Evolutionary conservation across 1,140 invertebrate genomes (phyloP).

Genomic region (Meteorus sp.): DNA sequence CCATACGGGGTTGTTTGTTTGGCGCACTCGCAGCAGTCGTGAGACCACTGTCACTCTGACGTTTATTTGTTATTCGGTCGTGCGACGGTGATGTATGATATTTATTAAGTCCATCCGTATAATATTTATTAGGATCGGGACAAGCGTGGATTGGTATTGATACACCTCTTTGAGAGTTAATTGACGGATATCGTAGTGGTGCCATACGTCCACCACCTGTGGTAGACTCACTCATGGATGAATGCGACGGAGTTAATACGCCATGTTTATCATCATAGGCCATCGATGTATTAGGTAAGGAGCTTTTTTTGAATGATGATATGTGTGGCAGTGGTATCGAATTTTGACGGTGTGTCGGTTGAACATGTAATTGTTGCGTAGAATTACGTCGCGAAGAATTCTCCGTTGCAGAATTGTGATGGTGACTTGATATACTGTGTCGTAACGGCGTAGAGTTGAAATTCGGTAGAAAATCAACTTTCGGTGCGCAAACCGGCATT

Average conservation of each 20-base stretch:
- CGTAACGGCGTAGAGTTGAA: slow-evolving; percentile 59
- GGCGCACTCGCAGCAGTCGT: slow-evolving; percentile 36
- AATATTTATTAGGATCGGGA: slow-evolving; percentile 45
- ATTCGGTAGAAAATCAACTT: slow-evolving; percentile 72
- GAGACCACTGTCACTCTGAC: slow-evolving; percentile 42
- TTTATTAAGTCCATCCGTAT: slow-evolving; percentile 34
- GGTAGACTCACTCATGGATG: slow-evolving; percentile 33
- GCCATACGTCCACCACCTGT: too few relatives aligned
- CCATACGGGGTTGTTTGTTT: slow-evolving; percentile 57
- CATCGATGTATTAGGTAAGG: slow-evolving; percentile 42
- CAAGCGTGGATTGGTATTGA: slow-evolving; percentile 39
- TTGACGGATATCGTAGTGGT: slow-evolving; percentile 30
- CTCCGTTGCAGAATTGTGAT: slow-evolving; percentile 28
- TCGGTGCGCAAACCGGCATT: slow-evolving; percentile 61
- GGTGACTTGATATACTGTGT: slow-evolving; percentile 30
- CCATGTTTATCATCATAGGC: slow-evolving; percentile 38
- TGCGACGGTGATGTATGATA: slow-evolving; percentile 15
- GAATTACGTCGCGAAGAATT: slow-evolving; percentile 34
- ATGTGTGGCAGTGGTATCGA: slow-evolving; percentile 47
- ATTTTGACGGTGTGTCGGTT: slow-evolving; percentile 30
- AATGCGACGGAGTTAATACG: slow-evolving; percentile 35
- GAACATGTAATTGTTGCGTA: slow-evolving; percentile 33
- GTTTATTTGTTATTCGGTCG: slow-evolving; percentile 42
- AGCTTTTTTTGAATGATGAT: slow-evolving; percentile 53
- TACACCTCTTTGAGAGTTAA: slow-evolving; percentile 35